phyloP scores from a whole-genome alignment of 2,888 invertebrate genomes.

The Arge pagana region DNA sequence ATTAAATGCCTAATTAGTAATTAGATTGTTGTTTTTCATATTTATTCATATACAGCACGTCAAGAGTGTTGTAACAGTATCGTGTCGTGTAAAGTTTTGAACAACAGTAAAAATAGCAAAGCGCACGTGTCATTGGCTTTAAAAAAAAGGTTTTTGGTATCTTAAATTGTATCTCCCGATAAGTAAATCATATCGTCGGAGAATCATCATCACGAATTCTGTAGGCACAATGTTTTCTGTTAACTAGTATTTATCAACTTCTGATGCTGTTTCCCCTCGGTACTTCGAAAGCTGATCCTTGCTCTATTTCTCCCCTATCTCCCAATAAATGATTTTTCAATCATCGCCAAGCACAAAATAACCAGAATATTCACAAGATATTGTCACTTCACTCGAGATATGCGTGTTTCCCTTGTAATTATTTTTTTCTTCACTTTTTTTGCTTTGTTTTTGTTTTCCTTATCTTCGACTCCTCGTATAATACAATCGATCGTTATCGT shows the following conservation, averaged over 20 bases:
- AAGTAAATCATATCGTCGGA: constrained; percentile 11
- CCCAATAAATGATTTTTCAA: not conserved
- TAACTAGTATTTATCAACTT: constrained; percentile 6
- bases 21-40: not conserved
- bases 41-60: constrained; percentile 16
- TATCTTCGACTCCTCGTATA: constrained; percentile 12
- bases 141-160: not conserved
- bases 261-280: not conserved
- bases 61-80: constrained; percentile 21
- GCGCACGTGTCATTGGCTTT: not conserved
- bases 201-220: constrained; percentile 4
- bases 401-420: constrained; percentile 3
- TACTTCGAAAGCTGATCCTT: no score
- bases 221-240: constrained; percentile 18
- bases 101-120: not conserved
- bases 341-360: constrained; percentile 10
- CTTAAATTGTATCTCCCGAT: not conserved
- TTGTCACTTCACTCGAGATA: constrained; percentile 22
- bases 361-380: constrained; percentile 19
- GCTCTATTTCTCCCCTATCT: not conserved
- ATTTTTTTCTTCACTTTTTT: not conserved
- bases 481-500: constrained; percentile 29
- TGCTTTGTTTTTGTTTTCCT: not conserved
- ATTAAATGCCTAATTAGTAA: constrained; percentile 17
- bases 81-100: constrained; percentile 7